Percentiles rank a stretch among this genome's conserved stretches.
These are phyloP conservation scores for Nibea coibor DNA, from an alignment of 2,113 vertebrate species.

Conservation along the genomic window DNA sequence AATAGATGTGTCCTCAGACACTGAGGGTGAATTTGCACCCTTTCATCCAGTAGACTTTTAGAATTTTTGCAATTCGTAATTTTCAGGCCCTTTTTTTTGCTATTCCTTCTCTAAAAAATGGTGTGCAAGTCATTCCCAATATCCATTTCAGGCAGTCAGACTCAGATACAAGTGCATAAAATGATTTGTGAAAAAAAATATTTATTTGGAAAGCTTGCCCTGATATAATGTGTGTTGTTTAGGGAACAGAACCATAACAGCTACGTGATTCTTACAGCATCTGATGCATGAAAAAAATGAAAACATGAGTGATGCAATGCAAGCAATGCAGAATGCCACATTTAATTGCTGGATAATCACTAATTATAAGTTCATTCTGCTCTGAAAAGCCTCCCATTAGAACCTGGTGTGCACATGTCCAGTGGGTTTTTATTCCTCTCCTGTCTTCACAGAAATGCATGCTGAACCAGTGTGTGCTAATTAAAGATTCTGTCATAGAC, in stretches of 20 bases:
- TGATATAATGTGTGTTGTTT: neutral
- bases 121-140: neutral
- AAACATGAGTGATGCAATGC: neutral
- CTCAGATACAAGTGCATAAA: neutral
- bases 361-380: conserved; percentile 25
- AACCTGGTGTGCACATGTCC: conserved; percentile 27
- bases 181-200: neutral
- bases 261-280: neutral
- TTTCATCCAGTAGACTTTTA: too few relatives aligned
- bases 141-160: neutral
- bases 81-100: neutral
- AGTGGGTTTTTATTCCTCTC: conserved; percentile 56
- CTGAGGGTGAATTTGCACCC: too few relatives aligned
- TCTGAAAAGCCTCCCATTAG: conserved; percentile 35
- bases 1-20: too few relatives aligned
- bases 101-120: neutral
- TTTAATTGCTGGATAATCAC: conserved; percentile 59
- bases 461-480: conserved; percentile 49
- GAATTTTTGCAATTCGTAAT: neutral
- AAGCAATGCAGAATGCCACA: neutral
- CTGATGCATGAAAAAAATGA: conserved; percentile 5
- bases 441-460: conserved; percentile 53
- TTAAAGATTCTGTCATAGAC: conserved; percentile 59
- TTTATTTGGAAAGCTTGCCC: neutral
- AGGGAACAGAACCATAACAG: neutral